phyloP scores from a whole-genome alignment of 2,113 vertebrate genomes.

The Crocuta crocuta region DNA sequence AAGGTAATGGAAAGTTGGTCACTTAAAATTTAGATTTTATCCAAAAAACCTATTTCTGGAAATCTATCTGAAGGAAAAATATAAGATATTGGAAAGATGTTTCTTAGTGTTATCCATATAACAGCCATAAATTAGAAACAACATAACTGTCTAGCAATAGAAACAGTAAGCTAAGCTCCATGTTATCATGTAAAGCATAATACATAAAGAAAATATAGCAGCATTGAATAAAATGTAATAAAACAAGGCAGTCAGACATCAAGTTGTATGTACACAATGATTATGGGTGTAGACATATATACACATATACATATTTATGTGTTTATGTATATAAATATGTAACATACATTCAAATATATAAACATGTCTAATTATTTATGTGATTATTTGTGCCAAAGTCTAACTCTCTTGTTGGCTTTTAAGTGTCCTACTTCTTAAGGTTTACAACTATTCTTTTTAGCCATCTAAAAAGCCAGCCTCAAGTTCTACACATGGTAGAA shows the following conservation, averaged over 20 bases:
- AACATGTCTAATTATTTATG: not conserved
- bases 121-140: not conserved
- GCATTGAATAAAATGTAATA: constrained; percentile 4
- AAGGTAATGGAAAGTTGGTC: not conserved
- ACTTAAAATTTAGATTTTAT: constrained; percentile 23
- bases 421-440: not conserved
- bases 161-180: not conserved
- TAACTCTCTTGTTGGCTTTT: not conserved
- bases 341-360: not conserved
- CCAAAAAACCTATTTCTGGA: not conserved
- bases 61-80: not conserved
- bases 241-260: not conserved
- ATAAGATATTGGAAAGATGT: not conserved
- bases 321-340: not conserved
- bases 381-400: not conserved
- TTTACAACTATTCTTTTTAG: not conserved
- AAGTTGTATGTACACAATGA: not conserved
- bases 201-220: not conserved
- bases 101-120: not conserved
- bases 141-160: not conserved
- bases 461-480: not conserved
- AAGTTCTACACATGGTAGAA: not conserved
- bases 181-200: not conserved
- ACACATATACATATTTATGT: not conserved
- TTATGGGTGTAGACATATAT: not conserved